These are phyloP conservation scores for Haliclystus octoradiatus DNA, from an alignment of 30 jellyfish, hydroid and myxozoan genomes.

Conservation along the genomic window DNA sequence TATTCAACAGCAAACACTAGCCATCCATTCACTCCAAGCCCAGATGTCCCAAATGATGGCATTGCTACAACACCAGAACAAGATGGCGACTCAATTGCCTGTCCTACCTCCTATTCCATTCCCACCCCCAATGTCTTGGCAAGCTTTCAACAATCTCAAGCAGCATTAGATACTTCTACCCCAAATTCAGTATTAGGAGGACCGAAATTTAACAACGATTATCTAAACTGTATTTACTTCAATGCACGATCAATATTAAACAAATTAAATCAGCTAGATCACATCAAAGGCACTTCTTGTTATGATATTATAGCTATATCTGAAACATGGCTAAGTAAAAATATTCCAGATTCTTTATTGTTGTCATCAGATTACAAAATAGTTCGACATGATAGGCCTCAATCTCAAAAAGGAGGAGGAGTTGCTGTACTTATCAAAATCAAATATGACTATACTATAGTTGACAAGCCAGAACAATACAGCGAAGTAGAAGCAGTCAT, in stretches of 20 bases:
- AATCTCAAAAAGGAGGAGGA: not conserved
- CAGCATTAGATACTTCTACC: too few species aligned
- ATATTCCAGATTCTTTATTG: not conserved
- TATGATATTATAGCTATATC: not conserved
- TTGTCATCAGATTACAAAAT: not conserved
- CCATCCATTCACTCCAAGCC: too few species aligned
- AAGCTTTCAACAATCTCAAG: too few species aligned
- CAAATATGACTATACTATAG: not conserved
- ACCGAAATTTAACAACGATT: too few species aligned
- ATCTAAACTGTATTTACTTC: not conserved
- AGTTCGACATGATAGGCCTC: not conserved
- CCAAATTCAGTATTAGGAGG: too few species aligned
- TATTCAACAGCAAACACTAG: too few species aligned
- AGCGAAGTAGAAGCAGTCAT: not conserved
- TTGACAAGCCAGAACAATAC: not conserved
- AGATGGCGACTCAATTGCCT: too few species aligned
- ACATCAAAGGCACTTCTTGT: not conserved
- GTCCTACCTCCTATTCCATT: too few species aligned
- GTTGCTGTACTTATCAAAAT: not conserved
- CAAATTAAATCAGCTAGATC: not conserved
- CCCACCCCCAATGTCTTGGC: too few species aligned
- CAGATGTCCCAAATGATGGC: too few species aligned
- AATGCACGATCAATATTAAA: not conserved
- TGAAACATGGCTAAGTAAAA: not conserved
- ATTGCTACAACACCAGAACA: too few species aligned